Conservation (phyloP, 2,888 invertebrate species). For the Charanyca ferruginea region DNA sequence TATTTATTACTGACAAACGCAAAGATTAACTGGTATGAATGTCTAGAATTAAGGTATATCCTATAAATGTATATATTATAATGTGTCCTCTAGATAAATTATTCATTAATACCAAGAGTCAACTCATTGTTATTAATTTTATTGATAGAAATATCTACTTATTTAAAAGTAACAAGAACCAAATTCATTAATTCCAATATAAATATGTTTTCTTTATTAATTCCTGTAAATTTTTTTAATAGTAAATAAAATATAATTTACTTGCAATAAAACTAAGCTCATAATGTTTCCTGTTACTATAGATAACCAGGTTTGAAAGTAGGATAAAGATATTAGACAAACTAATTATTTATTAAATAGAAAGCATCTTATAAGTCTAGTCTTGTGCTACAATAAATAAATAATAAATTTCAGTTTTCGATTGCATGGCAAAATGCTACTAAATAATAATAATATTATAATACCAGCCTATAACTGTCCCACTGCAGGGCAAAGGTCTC, state of each 20-base stretch:
- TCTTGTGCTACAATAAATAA: neutral
- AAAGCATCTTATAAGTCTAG: neutral
- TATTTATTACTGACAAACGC: conserved; percentile 55
- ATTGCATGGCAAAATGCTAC: neutral
- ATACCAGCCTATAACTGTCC: too few relatives aligned
- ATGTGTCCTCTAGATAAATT: conserved; percentile 30
- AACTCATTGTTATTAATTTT: conserved; percentile 14
- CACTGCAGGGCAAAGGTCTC: too few relatives aligned
- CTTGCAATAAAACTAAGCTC: neutral
- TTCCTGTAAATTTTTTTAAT: neutral
- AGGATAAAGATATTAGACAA: neutral
- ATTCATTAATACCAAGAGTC: conserved; percentile 23
- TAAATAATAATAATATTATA: too few relatives aligned
- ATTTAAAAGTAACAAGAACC: conserved; percentile 17
- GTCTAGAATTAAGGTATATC: conserved; percentile 48
- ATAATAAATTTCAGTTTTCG: too few relatives aligned
- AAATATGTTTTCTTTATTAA: conserved; percentile 1
- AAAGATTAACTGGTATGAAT: conserved; percentile 47
- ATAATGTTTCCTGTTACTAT: neutral
- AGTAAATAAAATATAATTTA: too few relatives aligned
- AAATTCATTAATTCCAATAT: neutral
- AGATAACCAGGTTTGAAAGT: neutral
- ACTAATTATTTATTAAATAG: neutral
- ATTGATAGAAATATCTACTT: conserved; percentile 19
- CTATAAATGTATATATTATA: conserved; percentile 41